Conservation (phyloP, 2,797 vertebrate genomes). For the Monodelphis domestica region DNA sequence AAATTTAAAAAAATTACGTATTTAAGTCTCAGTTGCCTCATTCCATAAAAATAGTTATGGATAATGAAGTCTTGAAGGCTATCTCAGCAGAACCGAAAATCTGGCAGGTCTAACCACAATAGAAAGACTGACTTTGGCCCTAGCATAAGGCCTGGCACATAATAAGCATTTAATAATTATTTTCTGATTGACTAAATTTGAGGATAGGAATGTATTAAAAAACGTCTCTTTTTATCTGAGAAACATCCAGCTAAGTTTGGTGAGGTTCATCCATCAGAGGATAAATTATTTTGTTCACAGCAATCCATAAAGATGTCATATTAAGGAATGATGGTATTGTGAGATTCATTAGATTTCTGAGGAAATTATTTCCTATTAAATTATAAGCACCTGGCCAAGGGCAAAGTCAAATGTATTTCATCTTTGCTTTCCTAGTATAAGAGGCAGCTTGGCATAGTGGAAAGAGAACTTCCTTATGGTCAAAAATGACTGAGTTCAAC, state of each 20-base stretch:
- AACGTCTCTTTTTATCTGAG: not conserved
- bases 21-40: not conserved
- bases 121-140: not conserved
- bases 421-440: too few species aligned
- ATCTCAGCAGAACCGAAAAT: not conserved
- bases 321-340: not conserved
- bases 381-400: not conserved
- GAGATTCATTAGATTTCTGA: not conserved
- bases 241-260: not conserved
- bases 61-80: not conserved
- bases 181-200: too few species aligned
- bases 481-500: not conserved
- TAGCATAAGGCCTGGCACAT: not conserved
- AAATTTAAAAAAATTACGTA: not conserved
- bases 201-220: not conserved
- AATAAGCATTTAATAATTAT: not conserved
- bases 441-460: not conserved
- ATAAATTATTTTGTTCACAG: not conserved
- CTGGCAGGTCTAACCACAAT: not conserved
- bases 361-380: not conserved
- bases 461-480: not conserved
- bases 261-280: not conserved
- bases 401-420: not conserved
- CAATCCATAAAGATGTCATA: not conserved
- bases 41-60: not conserved